These are phyloP conservation scores for Camptogramma bilineatum DNA, from an alignment of 2,888 invertebrate genomes.

Conservation along the genomic window DNA sequence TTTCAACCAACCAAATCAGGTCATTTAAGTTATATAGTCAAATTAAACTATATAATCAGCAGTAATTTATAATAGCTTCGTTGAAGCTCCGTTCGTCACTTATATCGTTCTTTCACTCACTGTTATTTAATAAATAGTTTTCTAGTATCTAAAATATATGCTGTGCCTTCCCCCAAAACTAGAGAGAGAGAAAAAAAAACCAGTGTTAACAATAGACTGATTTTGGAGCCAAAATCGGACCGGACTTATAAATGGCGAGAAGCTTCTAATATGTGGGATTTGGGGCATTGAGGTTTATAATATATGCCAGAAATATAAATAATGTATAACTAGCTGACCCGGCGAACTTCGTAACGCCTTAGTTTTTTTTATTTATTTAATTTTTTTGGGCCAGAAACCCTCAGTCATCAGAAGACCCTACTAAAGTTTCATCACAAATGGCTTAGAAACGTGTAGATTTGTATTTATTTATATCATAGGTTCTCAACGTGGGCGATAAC, in stretches of 20 bases:
- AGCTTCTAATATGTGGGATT: conserved; percentile 44
- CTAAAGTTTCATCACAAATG: too few relatives aligned
- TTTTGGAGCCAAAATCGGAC: conserved; percentile 46
- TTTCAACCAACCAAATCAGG: background rate
- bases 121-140: conserved; percentile 32
- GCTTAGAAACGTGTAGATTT: too few relatives aligned
- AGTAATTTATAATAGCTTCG: background rate
- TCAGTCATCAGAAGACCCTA: too few relatives aligned
- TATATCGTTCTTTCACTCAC: conserved; percentile 5
- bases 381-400: too few relatives aligned
- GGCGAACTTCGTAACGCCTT: too few relatives aligned
- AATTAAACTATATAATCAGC: background rate
- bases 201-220: conserved; percentile 30
- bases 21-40: background rate
- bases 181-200: conserved; percentile 27
- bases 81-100: conserved; percentile 1
- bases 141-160: conserved; percentile 26
- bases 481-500: too few relatives aligned
- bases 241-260: conserved; percentile 45
- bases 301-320: conserved; percentile 21
- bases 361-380: too few relatives aligned
- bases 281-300: background rate
- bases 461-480: too few relatives aligned
- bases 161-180: conserved; percentile 31
- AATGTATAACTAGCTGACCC: too few relatives aligned